Percentiles rank a stretch among this genome's conserved stretches.
These are phyloP conservation scores for Drosophila fulvimacula DNA, from an alignment of 2,888 invertebrate genomes.

Conservation along the genomic window DNA sequence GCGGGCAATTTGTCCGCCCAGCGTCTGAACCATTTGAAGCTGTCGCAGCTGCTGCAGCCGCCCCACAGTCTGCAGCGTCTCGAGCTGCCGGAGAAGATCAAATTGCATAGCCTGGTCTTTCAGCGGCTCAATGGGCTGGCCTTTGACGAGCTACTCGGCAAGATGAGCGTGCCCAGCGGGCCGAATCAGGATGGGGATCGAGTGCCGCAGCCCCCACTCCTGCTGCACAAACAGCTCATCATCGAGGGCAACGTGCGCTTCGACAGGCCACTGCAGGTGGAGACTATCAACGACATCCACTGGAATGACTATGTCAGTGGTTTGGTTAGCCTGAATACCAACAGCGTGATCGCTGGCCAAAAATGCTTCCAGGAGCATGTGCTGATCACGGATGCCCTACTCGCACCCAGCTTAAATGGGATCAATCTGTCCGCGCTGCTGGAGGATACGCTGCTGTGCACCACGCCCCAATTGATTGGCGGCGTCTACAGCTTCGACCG, in stretches of 20 bases:
- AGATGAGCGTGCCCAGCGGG: conserved; percentile 34
- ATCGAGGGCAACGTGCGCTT: conserved; percentile 80
- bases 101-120: conserved; percentile 65
- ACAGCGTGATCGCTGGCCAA: conserved; percentile 55
- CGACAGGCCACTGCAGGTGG: conserved; percentile 57
- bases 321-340: conserved; percentile 67
- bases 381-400: conserved; percentile 60
- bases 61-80: conserved; percentile 68
- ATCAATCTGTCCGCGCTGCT: conserved; percentile 64
- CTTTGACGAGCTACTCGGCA: conserved; percentile 69
- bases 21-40: conserved; percentile 61
- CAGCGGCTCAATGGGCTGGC: conserved; percentile 76
- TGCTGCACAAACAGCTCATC: conserved; percentile 78
- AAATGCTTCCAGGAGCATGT: conserved; percentile 65
- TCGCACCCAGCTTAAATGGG: conserved; percentile 60
- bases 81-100: conserved; percentile 52
- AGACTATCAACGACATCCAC: conserved; percentile 66
- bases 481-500: conserved; percentile 71
- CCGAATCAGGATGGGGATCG: background rate
- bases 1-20: conserved; percentile 40
- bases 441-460: conserved; percentile 68
- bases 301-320: conserved; percentile 69
- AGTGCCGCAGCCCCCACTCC: conserved; percentile 43
- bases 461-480: conserved; percentile 68
- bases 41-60: conserved; percentile 56